Conservation (phyloP, 2,888 invertebrate genomes). For the Pristionchus exspectatus region DNA sequence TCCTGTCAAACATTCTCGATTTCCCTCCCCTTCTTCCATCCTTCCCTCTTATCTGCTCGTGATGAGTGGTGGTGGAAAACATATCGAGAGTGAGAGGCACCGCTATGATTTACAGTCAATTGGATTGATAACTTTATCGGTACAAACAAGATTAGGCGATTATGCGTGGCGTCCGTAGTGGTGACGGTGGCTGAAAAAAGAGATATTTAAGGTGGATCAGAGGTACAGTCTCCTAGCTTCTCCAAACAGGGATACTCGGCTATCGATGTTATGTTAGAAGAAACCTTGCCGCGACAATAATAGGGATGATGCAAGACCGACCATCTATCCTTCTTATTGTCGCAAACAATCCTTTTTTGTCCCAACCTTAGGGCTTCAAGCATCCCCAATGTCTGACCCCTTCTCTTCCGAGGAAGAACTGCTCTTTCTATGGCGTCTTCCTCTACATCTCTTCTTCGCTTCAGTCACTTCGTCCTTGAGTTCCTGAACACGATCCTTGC, state of each 20-base stretch:
- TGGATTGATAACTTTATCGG: conserved; percentile 20
- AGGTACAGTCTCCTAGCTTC: not conserved
- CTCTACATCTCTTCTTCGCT: conserved; percentile 16
- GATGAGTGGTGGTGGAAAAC: not conserved
- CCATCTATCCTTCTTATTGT: no score
- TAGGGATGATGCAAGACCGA: no score
- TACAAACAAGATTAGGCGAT: conserved; percentile 30
- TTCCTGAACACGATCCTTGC: not conserved
- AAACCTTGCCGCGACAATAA: not conserved
- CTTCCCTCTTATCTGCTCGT: conserved; percentile 11
- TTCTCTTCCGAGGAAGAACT: not conserved
- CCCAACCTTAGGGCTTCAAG: no score
- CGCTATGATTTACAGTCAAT: conserved; percentile 22
- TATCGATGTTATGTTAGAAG: no score
- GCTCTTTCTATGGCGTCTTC: not conserved
- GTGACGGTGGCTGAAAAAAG: conserved; percentile 3
- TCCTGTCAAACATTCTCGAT: conserved; percentile 27
- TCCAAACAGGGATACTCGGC: no score
- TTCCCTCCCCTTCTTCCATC: not conserved
- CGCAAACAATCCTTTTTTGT: no score
- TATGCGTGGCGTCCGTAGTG: conserved; percentile 13
- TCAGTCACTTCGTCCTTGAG: not conserved
- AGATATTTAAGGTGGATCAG: not conserved
- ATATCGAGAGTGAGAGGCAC: not conserved
- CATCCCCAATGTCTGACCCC: not conserved